phyloP scores from a whole-genome alignment of 2,888 invertebrate genomes.

The Torymus auratus region DNA sequence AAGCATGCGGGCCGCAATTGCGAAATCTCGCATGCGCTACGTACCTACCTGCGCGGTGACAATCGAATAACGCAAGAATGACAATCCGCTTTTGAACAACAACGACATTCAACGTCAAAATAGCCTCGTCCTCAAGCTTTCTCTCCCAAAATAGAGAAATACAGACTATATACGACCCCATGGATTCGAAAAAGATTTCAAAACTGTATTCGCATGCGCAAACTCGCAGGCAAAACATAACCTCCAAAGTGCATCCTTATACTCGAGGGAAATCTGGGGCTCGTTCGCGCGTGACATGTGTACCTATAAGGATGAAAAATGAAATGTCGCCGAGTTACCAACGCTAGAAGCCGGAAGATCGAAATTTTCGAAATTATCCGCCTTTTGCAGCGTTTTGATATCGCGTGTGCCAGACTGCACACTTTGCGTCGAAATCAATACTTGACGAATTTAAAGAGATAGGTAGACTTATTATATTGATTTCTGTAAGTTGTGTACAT shows the following conservation, averaged over 20 bases:
- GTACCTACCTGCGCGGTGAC: too few species aligned
- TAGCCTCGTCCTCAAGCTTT: background rate
- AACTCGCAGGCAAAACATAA: background rate
- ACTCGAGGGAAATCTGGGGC: background rate
- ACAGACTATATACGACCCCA: background rate
- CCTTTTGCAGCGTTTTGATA: too few species aligned
- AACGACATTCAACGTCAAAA: background rate
- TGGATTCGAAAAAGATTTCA: constrained; percentile 9
- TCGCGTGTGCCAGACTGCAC: background rate
- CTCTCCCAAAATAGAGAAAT: constrained; percentile 21
- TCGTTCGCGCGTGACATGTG: background rate
- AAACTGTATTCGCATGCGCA: background rate
- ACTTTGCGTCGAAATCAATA: too few species aligned
- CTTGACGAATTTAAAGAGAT: too few species aligned
- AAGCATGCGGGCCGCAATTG: too few species aligned
- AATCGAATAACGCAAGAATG: too few species aligned
- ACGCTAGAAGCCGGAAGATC: too few species aligned
- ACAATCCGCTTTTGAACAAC: constrained; percentile 1
- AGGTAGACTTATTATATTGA: too few species aligned
- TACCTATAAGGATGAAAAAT: background rate
- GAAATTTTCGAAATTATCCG: too few species aligned
- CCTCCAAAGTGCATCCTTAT: background rate
- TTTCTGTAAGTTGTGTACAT: too few species aligned
- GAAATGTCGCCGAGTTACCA: too few species aligned
- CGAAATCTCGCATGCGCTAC: too few species aligned